Evolutionary conservation across 37 sponge, comb jelly and placozoan species (phyloP).

Genomic region (Chondrilla cf. caribensis): DNA sequence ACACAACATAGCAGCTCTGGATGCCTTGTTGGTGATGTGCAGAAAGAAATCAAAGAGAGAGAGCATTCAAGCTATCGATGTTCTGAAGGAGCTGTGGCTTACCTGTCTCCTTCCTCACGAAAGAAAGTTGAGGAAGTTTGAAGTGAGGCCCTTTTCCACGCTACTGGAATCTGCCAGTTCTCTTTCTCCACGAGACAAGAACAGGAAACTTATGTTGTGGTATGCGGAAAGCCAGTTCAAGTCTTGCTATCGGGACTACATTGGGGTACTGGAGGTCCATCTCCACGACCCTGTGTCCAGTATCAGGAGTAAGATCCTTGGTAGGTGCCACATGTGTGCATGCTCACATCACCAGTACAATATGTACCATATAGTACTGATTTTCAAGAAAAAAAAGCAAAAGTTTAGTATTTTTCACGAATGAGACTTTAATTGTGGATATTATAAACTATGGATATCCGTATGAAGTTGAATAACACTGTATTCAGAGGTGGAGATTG

Average conservation of each 20-base stretch:
- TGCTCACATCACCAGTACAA: too few species aligned
- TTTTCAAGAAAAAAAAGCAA: too few species aligned
- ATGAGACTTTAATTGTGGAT: too few species aligned
- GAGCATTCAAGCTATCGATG: conserved; percentile 56
- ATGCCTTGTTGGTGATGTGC: conserved; percentile 71
- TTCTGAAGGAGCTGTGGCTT: conserved; percentile 82
- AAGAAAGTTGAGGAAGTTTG: conserved; percentile 72
- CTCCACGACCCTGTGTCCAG: conserved; percentile 61
- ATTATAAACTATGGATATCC: too few species aligned
- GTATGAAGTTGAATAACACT: too few species aligned
- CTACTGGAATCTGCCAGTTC: not conserved
- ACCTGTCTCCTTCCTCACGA: conserved; percentile 74
- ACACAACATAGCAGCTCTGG: conserved; percentile 71
- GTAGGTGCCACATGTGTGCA: too few species aligned
- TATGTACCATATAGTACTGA: too few species aligned
- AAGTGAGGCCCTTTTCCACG: not conserved
- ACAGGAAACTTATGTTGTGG: conserved; percentile 73
- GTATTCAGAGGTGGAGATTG: too few species aligned
- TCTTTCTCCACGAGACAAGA: not conserved
- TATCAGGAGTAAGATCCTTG: conserved; percentile 64
- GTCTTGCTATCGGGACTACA: conserved; percentile 47
- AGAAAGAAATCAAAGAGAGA: conserved; percentile 92
- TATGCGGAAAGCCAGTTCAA: conserved; percentile 83
- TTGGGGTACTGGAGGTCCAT: conserved; percentile 56
- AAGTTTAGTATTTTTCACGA: too few species aligned